Base-by-base conservation (phyloP, 2,797 vertebrate genomes). In the Macroramphosus scolopax region DNA sequence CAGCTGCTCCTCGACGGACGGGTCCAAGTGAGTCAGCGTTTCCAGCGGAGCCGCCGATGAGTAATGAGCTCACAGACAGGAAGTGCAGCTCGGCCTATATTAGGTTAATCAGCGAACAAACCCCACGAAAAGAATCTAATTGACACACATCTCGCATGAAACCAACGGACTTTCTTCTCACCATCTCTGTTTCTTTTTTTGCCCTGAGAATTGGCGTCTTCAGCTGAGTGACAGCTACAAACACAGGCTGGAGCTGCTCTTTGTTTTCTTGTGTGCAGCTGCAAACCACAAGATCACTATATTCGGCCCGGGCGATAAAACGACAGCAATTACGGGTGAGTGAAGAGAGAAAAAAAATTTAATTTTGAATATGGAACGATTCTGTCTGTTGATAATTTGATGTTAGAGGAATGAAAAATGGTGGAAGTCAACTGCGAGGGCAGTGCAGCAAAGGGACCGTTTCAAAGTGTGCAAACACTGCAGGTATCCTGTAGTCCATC, bases 261-360 rank as follows among this genome's bases (percentile, higher is more conserved):
- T 80, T 84, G 75, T 85, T 84, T 84, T 75, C 54, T 68, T 71
- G 74, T 60, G 77, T 85, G 42, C 20, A 34, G 63, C 42, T 39
- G 25, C 18, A n/a, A 60, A 32, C 82, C 85, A 68, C 80, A 75
- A 72, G 65, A 84, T 76, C 68, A 80, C 71, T 65, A 71, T 50
- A 38, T 69, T 75, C 48, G 25, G 25, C 25, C 25, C 25, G 5
- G 25, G 6, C 8, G 25, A 26, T 26, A 6, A 26, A 26, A 26
- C 8, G 25, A 26, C 2, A 26, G 25, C 25, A 10, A 26, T 26
- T 26, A 26, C 25, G 2, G 25, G 5, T 26, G 25, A 26, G 20
- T 22, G 20, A n/a, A n/a, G n/a, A n/a, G n/a, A 22, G 20, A 22
- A 22, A 22, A 22, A 22, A 22, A 6, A 22, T 22, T 3, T 3